Evolutionary conservation across 37 sponge, comb jelly and placozoan species (phyloP), one percentile per base, ranked within the genome.

Genomic region (Spongilla lacustris): DNA sequence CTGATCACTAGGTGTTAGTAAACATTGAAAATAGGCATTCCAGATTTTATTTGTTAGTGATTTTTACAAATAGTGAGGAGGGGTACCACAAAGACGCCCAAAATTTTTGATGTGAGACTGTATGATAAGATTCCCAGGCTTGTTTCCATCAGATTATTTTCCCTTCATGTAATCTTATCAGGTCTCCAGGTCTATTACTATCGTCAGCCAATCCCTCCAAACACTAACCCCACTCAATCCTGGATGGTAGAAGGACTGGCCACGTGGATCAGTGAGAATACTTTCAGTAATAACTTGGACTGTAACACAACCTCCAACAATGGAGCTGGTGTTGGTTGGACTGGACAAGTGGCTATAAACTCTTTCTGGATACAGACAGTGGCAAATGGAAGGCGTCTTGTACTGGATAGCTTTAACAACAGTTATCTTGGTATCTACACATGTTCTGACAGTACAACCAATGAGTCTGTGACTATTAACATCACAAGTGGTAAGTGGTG

Each of bases 241-340:
- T 77, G 33, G 67, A 49, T 23, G 19, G 85, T 89, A 0, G 91
- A 83, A 46, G 82, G 91, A 17, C 77, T 90, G 66, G 86, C 86
- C 35, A 71, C 83, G 10, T 74, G 76, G n/a, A 58, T 58, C 1
- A 58, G 1, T 6, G 1, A 10, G 21, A 58, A 58, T 58, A 14
- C 19, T 17, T 58, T 58, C 58, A 58, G 58, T 58, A 1, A 58
- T 10, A 58, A 58, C 58, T 17, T 58, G 14, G 72, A 79, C 66
- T 89, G 90, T 70, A 83, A 66, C 68, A 78, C 84, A 58, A 79
- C 85, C 14, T 17, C 36, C 25, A 76, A 77, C 50, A 36, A 46
- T 66, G 71, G 71, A 12, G 29, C 31, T 49, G 70, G 74, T 12
- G 27, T 89, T 2, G 50, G 14, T 2, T 89, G 90, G 90, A 30